Evolutionary conservation across 2,797 vertebrate species (phyloP).

Genomic region (Bradypus variegatus): DNA sequence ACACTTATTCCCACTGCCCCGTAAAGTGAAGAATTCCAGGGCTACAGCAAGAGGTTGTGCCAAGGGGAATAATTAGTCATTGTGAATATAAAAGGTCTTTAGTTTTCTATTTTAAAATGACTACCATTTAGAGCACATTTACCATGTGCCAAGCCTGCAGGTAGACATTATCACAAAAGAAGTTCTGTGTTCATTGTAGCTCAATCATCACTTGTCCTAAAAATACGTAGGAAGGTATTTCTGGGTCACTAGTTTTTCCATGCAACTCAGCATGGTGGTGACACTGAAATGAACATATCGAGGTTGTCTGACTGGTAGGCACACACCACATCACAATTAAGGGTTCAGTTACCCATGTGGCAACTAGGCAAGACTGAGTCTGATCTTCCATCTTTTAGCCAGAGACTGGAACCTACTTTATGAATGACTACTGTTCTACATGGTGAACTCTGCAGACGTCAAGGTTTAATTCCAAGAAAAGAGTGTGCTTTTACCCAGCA

Average conservation of each 20-base stretch:
- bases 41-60: neutral
- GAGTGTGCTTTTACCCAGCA: neutral
- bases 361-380: neutral
- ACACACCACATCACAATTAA: neutral
- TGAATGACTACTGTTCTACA: neutral
- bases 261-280: neutral
- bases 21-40: neutral
- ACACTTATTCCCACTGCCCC: neutral
- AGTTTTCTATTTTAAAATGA: slow-evolving; percentile 26
- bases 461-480: neutral
- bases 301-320: neutral
- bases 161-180: neutral
- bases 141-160: neutral
- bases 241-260: neutral
- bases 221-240: slow-evolving; percentile 1
- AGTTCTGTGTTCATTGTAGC: neutral
- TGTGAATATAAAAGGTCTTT: neutral
- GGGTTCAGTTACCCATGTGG: neutral
- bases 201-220: slow-evolving; percentile 22
- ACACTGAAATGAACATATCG: neutral
- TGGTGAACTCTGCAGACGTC: neutral
- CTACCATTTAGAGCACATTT: neutral
- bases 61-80: slow-evolving; percentile 25
- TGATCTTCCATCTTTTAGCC: neutral
- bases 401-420: neutral